Evolutionary conservation across 30 jellyfish, hydroid and myxozoan species (phyloP).

Genomic region (Mastigias papua): DNA sequence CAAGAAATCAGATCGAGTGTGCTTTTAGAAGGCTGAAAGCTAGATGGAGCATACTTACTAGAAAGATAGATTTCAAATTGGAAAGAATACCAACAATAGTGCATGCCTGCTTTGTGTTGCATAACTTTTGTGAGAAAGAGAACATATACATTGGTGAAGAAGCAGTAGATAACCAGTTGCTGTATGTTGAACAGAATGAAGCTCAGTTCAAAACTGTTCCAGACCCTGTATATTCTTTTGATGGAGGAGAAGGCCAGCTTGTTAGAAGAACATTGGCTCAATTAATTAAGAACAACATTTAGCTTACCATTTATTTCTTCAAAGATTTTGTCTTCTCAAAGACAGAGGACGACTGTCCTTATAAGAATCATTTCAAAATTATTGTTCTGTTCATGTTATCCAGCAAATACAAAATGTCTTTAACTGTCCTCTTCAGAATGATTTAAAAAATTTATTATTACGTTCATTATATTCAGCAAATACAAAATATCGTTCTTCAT

Average conservation of each 20-base stretch:
- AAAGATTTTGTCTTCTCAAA: conserved; percentile 13
- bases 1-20: no score
- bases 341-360: background rate
- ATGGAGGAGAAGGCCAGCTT: conserved; percentile 14
- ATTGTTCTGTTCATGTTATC: background rate
- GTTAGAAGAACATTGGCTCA: conserved; percentile 8
- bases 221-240: conserved; percentile 31
- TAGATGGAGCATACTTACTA: no score
- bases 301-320: background rate
- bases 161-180: no score
- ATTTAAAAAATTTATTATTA: conserved; percentile 1
- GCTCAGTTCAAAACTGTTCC: background rate
- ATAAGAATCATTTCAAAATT: background rate
- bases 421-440: background rate
- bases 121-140: no score
- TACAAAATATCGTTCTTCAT: background rate
- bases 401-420: background rate
- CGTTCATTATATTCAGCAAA: background rate
- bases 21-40: no score
- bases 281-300: conserved; percentile 21
- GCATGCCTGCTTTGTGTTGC: no score
- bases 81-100: no score
- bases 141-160: no score
- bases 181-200: no score
- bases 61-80: no score